Conservation (phyloP, 2,113 vertebrate genomes). For the Festucalex cinctus region DNA sequence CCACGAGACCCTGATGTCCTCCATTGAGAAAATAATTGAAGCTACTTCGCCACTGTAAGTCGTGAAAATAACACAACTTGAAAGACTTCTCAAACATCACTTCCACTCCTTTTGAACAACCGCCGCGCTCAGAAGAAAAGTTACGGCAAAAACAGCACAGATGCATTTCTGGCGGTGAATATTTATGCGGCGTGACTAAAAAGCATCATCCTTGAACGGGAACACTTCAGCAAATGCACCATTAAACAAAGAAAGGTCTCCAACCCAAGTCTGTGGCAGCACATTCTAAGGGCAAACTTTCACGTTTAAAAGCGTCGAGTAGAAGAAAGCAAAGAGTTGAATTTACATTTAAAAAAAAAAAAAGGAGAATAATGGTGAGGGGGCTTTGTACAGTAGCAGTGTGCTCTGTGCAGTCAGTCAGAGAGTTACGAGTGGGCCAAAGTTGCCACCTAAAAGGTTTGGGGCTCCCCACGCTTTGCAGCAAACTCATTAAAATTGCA, state of each 20-base stretch:
- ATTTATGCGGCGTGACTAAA: constrained; percentile 2
- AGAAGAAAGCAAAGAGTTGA: no score
- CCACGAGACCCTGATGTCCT: no score
- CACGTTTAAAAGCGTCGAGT: no score
- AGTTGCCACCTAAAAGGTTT: constrained; percentile 9
- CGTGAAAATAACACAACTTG: no score
- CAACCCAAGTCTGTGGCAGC: constrained; percentile 8
- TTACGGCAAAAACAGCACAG: neutral
- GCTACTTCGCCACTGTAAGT: no score
- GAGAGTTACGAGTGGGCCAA: constrained; percentile 12
- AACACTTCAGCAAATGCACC: constrained; percentile 1
- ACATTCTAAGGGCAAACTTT: neutral
- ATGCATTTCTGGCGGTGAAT: neutral
- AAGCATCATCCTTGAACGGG: neutral
- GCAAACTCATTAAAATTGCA: constrained; percentile 35
- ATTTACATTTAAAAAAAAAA: neutral
- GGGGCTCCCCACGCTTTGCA: constrained; percentile 10
- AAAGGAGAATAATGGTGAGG: constrained; percentile 7
- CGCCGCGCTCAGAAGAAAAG: neutral
- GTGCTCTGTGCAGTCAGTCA: constrained; percentile 22
- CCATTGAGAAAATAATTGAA: no score
- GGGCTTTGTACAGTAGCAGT: neutral
- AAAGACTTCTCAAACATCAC: no score
- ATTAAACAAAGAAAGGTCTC: constrained; percentile 1
- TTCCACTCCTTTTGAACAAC: neutral